These are phyloP conservation scores for Lepidotrigona ventralis DNA, from an alignment of 1,140 invertebrate genomes.

Conservation along the genomic window DNA sequence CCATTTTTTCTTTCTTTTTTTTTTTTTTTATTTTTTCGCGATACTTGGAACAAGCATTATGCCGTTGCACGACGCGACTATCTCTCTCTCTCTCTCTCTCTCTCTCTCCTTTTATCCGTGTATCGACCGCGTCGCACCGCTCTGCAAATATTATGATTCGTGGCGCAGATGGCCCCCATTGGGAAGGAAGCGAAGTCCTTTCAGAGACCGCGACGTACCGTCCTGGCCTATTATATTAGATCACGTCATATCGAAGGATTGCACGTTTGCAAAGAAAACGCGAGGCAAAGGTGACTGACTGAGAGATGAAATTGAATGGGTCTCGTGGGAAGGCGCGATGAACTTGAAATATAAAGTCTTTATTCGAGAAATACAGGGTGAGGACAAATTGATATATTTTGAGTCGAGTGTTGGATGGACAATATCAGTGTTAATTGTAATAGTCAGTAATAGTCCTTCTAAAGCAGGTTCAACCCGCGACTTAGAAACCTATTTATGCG, in stretches of 20 bases:
- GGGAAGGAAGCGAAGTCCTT: not conserved
- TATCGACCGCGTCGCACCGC: not conserved
- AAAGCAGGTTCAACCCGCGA: too few species aligned
- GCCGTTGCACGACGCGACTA: not conserved
- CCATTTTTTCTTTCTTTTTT: too few species aligned
- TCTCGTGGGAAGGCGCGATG: not conserved
- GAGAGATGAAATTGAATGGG: not conserved
- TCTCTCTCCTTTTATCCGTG: not conserved
- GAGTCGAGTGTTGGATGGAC: too few species aligned
- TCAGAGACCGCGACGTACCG: not conserved
- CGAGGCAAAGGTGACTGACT: not conserved
- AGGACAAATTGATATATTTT: too few species aligned
- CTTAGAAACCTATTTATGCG: too few species aligned
- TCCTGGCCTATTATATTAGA: not conserved
- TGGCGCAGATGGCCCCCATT: slow-evolving; percentile 16
- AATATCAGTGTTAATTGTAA: too few species aligned
- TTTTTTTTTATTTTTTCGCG: too few species aligned
- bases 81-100: not conserved
- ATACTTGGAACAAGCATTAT: not conserved
- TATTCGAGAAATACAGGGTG: too few species aligned
- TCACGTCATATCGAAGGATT: not conserved
- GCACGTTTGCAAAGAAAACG: not conserved
- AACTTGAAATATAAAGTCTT: too few species aligned
- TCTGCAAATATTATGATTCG: slow-evolving; percentile 36
- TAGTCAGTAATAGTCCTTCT: too few species aligned